Evolutionary conservation across 2,113 vertebrate genomes (phyloP).

Genomic region (Arizona elegans): DNA sequence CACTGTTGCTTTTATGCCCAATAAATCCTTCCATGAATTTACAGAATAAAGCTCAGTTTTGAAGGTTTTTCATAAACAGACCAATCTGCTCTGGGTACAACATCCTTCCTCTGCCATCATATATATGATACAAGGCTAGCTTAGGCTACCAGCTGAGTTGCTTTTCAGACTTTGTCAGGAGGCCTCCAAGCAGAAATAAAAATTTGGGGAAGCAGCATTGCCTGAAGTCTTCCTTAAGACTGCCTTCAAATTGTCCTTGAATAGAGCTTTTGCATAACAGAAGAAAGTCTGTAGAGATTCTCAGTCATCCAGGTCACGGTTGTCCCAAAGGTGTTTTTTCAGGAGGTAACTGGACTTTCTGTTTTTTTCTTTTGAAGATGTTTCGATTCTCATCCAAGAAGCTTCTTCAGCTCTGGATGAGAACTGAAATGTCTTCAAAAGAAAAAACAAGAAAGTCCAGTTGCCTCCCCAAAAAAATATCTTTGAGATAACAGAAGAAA

Average conservation of each 20-base stretch:
- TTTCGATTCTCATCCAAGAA: too few species aligned
- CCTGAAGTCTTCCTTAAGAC: neutral
- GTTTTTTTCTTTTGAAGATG: too few species aligned
- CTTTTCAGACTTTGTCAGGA: neutral
- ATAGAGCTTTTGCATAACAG: constrained; percentile 21
- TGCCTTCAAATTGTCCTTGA: constrained; percentile 23
- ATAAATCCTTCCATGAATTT: neutral
- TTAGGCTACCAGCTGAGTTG: neutral
- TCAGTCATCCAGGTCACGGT: too few species aligned
- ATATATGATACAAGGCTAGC: neutral
- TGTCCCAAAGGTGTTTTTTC: too few species aligned
- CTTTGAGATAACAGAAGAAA: constrained; percentile 3
- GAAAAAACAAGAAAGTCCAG: too few species aligned
- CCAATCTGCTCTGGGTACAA: neutral
- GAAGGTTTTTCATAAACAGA: neutral
- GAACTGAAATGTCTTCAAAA: too few species aligned
- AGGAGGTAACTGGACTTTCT: too few species aligned
- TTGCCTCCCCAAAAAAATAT: too few species aligned
- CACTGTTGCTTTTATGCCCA: neutral
- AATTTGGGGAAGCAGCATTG: neutral
- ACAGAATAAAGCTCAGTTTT: too few species aligned
- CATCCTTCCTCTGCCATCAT: neutral
- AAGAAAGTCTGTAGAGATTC: neutral
- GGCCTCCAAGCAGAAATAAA: neutral
- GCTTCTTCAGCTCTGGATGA: too few species aligned